Conservation (phyloP, 1,140 invertebrate species). For the Cotesia typhae region DNA sequence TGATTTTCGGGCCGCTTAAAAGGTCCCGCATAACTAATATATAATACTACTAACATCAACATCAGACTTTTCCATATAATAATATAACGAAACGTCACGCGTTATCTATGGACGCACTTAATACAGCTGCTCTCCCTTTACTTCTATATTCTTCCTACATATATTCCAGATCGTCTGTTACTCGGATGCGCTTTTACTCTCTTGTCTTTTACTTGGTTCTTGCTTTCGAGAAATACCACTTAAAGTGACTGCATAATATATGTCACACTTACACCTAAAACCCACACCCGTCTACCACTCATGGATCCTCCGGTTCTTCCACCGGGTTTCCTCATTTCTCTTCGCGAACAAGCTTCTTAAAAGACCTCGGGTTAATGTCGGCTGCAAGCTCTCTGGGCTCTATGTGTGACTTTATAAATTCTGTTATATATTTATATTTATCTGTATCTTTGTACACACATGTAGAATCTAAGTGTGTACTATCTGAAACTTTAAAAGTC, state of each 20-base stretch:
- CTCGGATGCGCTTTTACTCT: slow-evolving; percentile 31
- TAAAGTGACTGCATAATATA: slow-evolving; percentile 59
- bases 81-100: slow-evolving; percentile 45
- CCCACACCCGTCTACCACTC: slow-evolving; percentile 21
- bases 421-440: slow-evolving; percentile 3
- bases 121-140: slow-evolving; percentile 60
- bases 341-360: slow-evolving; percentile 15
- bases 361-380: not conserved
- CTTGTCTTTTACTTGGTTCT: slow-evolving; percentile 1
- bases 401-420: not conserved
- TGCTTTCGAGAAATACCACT: slow-evolving; percentile 51
- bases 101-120: slow-evolving; percentile 66
- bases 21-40: too few relatives aligned
- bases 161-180: too few relatives aligned
- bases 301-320: slow-evolving; percentile 8
- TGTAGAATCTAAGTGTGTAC: not conserved
- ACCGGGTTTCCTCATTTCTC: slow-evolving; percentile 6
- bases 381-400: not conserved
- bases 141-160: slow-evolving; percentile 37
- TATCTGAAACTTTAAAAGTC: not conserved
- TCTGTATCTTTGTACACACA: not conserved
- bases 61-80: not conserved
- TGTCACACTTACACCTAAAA: slow-evolving; percentile 39
- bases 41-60: too few relatives aligned
- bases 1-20: too few relatives aligned